Evolutionary conservation across 2,113 vertebrate species (phyloP).

Genomic region (Chionomys nivalis): DNA sequence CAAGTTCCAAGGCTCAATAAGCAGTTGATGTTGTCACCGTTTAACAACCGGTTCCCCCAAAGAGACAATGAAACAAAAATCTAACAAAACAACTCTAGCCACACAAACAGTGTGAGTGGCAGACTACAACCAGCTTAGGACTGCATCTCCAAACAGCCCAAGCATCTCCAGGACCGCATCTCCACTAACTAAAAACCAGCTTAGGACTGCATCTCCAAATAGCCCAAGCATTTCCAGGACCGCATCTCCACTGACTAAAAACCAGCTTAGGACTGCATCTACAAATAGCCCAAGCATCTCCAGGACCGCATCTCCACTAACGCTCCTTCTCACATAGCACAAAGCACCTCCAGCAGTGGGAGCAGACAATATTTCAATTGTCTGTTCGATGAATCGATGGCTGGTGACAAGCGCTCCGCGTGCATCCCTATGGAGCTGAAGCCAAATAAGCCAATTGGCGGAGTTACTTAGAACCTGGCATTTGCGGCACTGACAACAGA

Average conservation of each 20-base stretch:
- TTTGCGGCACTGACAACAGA: slow-evolving; percentile 55
- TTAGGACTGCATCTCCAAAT: not conserved
- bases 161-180: not conserved
- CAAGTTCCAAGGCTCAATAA: slow-evolving; percentile 16
- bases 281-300: not conserved
- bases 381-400: slow-evolving; percentile 1
- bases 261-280: not conserved
- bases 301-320: not conserved
- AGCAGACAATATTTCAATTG: not conserved
- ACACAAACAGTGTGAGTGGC: not conserved
- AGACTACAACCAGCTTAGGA: not conserved
- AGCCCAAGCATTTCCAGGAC: not conserved
- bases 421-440: slow-evolving; percentile 45
- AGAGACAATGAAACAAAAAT: not conserved
- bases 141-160: not conserved
- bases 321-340: not conserved
- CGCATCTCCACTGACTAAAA: too few relatives aligned
- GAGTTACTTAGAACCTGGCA: slow-evolving; percentile 53
- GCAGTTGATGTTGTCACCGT: not conserved
- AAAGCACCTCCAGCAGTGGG: not conserved
- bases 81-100: not conserved
- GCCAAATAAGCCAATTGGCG: slow-evolving; percentile 64
- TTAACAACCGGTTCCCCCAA: not conserved
- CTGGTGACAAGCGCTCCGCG: slow-evolving; percentile 31
- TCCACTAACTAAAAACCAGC: not conserved